Percentiles rank a stretch among this genome's conserved stretches.
Evolutionary conservation across 2,113 vertebrate species (phyloP).

Genomic region (Tragelaphus imberbis): DNA sequence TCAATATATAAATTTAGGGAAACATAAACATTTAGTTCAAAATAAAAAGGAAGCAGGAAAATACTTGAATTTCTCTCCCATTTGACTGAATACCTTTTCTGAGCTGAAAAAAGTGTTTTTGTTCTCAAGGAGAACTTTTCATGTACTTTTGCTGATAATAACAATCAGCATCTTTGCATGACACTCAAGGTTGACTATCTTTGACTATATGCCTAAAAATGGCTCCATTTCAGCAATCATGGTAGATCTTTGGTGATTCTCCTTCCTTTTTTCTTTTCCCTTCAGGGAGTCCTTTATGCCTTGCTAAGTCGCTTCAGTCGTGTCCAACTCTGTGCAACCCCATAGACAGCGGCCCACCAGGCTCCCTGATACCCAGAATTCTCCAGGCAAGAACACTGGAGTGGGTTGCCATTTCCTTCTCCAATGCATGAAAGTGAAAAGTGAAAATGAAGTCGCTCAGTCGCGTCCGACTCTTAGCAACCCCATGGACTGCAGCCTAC

Average conservation of each 20-base stretch:
- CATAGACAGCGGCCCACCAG: too few species aligned
- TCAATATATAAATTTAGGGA: not conserved
- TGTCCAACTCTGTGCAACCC: too few species aligned
- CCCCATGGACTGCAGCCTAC: too few species aligned
- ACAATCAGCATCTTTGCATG: not conserved
- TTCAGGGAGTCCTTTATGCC: not conserved
- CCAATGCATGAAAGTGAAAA: too few species aligned
- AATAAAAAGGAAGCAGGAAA: not conserved
- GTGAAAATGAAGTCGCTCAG: too few species aligned
- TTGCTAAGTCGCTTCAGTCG: not conserved
- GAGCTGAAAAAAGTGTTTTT: not conserved
- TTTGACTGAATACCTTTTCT: not conserved
- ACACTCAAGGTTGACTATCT: fast-evolving
- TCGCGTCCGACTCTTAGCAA: too few species aligned
- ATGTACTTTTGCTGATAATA: not conserved
- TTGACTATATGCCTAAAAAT: not conserved
- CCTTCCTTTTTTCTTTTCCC: not conserved
- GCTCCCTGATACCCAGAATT: too few species aligned
- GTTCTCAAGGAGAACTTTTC: not conserved
- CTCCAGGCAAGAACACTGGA: too few species aligned
- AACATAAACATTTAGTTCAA: not conserved
- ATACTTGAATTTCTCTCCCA: not conserved
- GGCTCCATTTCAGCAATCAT: not conserved
- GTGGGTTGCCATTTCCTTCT: too few species aligned
- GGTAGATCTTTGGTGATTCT: not conserved